phyloP scores from a whole-genome alignment of 2,113 vertebrate genomes.

The Pseudolaguvia tuberculata region DNA sequence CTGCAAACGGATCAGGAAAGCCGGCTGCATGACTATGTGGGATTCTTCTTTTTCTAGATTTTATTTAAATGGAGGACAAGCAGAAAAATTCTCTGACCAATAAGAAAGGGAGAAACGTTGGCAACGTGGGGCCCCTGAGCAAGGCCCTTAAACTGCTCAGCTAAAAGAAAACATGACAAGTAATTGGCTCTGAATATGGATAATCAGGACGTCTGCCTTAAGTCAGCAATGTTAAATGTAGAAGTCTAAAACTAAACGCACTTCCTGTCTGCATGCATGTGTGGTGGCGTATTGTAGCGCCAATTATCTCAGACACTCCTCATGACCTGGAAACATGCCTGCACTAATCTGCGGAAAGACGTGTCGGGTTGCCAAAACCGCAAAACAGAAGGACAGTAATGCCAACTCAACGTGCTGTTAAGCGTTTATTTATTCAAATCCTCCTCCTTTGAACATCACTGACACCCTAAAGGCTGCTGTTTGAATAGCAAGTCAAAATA shows the following conservation, averaged over 20 bases:
- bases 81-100: neutral
- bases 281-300: neutral
- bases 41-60: too few relatives aligned
- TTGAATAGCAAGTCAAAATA: neutral
- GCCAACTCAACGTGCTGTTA: neutral
- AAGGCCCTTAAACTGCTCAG: too few relatives aligned
- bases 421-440: slow-evolving; percentile 29
- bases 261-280: neutral
- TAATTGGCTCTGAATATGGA: too few relatives aligned
- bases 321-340: neutral
- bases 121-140: too few relatives aligned
- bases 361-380: neutral
- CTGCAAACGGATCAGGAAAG: too few relatives aligned
- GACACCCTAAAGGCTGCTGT: neutral
- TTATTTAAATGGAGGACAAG: neutral
- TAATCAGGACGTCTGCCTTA: too few relatives aligned
- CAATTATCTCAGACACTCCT: neutral
- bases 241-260: too few relatives aligned
- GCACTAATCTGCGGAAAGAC: neutral
- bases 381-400: neutral
- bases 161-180: too few relatives aligned
- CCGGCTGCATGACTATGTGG: too few relatives aligned
- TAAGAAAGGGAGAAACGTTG: neutral
- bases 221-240: too few relatives aligned
- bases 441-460: slow-evolving; percentile 9